Evolutionary conservation across 2,888 invertebrate species (phyloP), one percentile per base, ranked within the genome.

Genomic region (Caenorhabditis panamensis): DNA sequence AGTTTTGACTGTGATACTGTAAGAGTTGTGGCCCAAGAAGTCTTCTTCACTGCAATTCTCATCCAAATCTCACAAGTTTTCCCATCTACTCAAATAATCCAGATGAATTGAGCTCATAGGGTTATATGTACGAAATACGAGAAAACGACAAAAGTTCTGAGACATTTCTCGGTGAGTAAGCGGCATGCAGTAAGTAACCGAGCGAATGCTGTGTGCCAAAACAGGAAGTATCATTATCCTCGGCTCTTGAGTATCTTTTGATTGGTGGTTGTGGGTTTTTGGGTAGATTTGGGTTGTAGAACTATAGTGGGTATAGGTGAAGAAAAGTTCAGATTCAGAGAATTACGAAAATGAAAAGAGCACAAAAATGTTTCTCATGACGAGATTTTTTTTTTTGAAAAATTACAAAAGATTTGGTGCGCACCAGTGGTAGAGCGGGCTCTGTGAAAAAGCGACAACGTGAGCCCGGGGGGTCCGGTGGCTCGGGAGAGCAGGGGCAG

Each of bases 211-310:
- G 58, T 64, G 73, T 63, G 73, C 28, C 56, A 75, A 80, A 76
- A 80, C 75, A 80, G 80, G 76, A 80, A 80, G 80, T 71, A 75
- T 80, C 71, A 76, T 75, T 71, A 75, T 75, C 71, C 80, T 59
- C 54, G 54, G 64, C 59, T 75, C 63, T 67, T 79, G 72, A 72
- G 66, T 73, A 73, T 73, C 66, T 66, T 73, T 73, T 59, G 64
- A 73, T 73, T 73, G 73, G 73, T 73, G 58, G 56, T n/a, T 56
- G 18, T 31, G 41, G 47, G 31, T 16, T 31, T 24, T 44, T 61
- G 28, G 58, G 51, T 31, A 31, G 31, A 4, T 31, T 31, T 6
- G 31, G 31, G 4, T 9, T 9, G 31, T 9, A 31, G 31, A 31
- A 31, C 9, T 31, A 6, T 31, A 6, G 4, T 31, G 9, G 31